Base-by-base conservation (phyloP, 2,888 invertebrate species). In the Seira sanloemensis region DNA sequence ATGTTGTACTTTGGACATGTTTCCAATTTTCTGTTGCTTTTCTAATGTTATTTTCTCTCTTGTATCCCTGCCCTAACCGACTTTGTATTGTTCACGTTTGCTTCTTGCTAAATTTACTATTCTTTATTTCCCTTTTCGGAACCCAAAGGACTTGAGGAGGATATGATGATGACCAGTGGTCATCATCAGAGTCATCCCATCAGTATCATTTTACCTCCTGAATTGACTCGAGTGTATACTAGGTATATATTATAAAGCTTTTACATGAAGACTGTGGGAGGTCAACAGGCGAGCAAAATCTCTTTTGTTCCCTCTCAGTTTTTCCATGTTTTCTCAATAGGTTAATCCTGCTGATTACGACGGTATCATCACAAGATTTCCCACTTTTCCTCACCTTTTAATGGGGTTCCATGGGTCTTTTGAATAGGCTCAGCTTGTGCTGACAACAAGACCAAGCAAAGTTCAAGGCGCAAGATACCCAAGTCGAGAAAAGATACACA, bases 341-440 rank as follows among this genome's bases (percentile, higher is more conserved):
- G 75, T 76, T 76, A 62, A 76, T 76, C 75, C 81, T 71, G 76
- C 81, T 81, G 81, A 81, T 81, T 76, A 69, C 69, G 81, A 81
- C 81, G 81, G 81, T 81, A 81, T 81, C 81, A 81, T 81, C 81
- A 81, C 81, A 81, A 75, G 76, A 65, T 81, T 71, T 81, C 81
- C 80, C 73, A 81, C 69, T 81, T 81, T 81, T 81, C 81, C 76
- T 81, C 81, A 81, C 81, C 81, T 81, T 75, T 71, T 81, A 81
- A 81, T 81, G 81, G 81, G 81, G 76, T 81, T 81, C 81, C 81
- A 46, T 76, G 81, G 75, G 75, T 71, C 50, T 68, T 67, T 12
- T 62, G 69, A 68, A 74, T 74, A 74, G 65, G 62, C 69, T 62
- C 81, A 68, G 80, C 80, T 62, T 74, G 80, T 69, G 80, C 80